Conservation (phyloP, 2,888 invertebrate species). For the Apamea crenata region DNA sequence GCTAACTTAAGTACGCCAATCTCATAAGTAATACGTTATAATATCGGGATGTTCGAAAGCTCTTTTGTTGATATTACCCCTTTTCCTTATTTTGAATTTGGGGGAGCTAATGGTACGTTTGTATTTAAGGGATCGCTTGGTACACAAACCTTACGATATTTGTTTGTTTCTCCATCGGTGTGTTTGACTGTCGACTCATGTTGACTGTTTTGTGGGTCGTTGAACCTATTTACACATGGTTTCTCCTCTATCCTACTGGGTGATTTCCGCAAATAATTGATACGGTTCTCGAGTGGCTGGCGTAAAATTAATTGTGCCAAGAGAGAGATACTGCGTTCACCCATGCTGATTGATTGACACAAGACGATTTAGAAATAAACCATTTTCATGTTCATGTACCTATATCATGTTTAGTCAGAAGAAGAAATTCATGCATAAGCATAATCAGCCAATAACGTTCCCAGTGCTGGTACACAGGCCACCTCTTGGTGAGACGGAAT, state of each 20-base stretch:
- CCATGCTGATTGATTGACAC: too few species aligned
- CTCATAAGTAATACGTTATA: conserved; percentile 60
- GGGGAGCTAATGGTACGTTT: conserved; percentile 34
- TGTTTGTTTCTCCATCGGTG: conserved; percentile 26
- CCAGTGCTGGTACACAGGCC: not conserved
- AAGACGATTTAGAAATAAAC: not conserved
- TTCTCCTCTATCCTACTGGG: not conserved
- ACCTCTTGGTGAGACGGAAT: not conserved
- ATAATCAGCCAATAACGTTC: not conserved
- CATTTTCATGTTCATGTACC: not conserved
- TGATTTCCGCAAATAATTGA: not conserved
- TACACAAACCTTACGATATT: conserved; percentile 27
- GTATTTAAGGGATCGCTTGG: conserved; percentile 36
- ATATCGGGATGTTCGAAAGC: conserved; percentile 39
- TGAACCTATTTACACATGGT: not conserved
- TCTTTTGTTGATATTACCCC: conserved; percentile 51
- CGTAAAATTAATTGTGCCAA: not conserved
- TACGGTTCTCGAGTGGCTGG: too few species aligned
- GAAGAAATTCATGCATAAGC: not conserved
- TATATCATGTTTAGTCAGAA: not conserved
- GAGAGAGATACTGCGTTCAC: not conserved
- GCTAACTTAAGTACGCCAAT: conserved; percentile 50
- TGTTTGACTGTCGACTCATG: conserved; percentile 21
- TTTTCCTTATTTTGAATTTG: conserved; percentile 56
- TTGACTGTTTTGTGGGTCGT: conserved; percentile 8